These are phyloP conservation scores for Syrrhaptes paradoxus DNA, from an alignment of 2,113 vertebrate species.

Conservation along the genomic window DNA sequence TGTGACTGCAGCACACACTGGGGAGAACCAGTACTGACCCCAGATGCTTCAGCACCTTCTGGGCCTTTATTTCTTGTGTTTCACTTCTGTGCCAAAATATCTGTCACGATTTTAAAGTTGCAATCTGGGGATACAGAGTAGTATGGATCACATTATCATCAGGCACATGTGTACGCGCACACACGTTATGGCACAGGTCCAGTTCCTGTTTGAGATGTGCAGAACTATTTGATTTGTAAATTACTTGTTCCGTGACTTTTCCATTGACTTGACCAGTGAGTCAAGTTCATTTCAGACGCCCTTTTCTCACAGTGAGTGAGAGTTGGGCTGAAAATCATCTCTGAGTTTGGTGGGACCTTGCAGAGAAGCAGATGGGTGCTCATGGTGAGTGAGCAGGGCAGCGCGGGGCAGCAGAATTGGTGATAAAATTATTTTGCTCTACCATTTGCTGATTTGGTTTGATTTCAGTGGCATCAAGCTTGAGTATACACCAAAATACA, in stretches of 20 bases:
- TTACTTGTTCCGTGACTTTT: neutral
- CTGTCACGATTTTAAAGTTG: neutral
- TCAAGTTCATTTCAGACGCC: neutral
- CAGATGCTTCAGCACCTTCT: neutral
- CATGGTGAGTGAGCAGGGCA: neutral
- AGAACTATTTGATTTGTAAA: neutral
- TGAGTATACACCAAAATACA: neutral
- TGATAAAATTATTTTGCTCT: neutral
- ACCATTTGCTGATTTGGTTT: neutral
- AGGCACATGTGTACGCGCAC: neutral
- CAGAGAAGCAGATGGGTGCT: neutral
- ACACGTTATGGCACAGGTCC: neutral
- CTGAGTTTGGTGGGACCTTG: neutral
- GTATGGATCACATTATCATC: fast-evolving
- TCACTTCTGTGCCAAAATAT: neutral
- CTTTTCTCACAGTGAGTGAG: neutral
- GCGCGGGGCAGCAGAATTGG: neutral
- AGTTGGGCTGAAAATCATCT: neutral
- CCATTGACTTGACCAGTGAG: neutral
- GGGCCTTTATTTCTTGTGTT: fast-evolving
- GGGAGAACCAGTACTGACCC: neutral
- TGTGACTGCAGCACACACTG: neutral
- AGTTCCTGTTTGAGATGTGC: neutral
- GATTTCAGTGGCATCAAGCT: neutral
- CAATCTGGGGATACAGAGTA: neutral